Evolutionary conservation across 53 echinoderm and acorn worm genomes (phyloP).

Genomic region (Holothuria scabra): DNA sequence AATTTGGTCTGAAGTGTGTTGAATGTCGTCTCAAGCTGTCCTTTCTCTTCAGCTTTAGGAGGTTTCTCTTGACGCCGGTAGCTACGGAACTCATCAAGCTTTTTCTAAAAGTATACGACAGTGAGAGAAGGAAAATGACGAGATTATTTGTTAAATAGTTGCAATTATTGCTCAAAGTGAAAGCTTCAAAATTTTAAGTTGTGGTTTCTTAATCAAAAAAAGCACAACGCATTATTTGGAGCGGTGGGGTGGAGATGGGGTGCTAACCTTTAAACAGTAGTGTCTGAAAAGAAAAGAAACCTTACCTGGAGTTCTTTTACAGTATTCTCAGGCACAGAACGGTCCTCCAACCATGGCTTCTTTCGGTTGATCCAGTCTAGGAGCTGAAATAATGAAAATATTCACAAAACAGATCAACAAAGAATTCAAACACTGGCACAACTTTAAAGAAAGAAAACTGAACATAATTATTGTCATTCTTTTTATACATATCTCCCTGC

Average conservation of each 20-base stretch:
- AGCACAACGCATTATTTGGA: no score
- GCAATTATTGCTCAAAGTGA: neutral
- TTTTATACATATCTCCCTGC: no score
- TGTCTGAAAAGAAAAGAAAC: no score
- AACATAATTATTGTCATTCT: no score
- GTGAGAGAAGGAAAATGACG: neutral
- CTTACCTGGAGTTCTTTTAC: conserved; percentile 87
- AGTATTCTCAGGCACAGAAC: conserved; percentile 77
- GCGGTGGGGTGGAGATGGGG: no score
- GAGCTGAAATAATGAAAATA: conserved; percentile 53
- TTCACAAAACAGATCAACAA: neutral
- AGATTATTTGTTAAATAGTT: neutral
- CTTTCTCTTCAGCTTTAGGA: conserved; percentile 92
- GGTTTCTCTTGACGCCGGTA: conserved; percentile 94
- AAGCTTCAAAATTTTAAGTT: neutral
- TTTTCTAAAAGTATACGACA: conserved; percentile 56
- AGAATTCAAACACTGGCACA: neutral
- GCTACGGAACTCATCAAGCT: conserved; percentile 92
- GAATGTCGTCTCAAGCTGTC: conserved; percentile 92
- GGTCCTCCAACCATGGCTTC: conserved; percentile 94
- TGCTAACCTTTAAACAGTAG: no score
- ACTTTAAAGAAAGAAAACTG: neutral
- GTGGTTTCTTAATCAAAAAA: no score
- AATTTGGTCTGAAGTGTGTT: conserved; percentile 99
- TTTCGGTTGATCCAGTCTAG: conserved; percentile 93